Evolutionary conservation across 2,888 invertebrate species (phyloP), one percentile per base, ranked within the genome.

Genomic region (Rotaria sp.): DNA sequence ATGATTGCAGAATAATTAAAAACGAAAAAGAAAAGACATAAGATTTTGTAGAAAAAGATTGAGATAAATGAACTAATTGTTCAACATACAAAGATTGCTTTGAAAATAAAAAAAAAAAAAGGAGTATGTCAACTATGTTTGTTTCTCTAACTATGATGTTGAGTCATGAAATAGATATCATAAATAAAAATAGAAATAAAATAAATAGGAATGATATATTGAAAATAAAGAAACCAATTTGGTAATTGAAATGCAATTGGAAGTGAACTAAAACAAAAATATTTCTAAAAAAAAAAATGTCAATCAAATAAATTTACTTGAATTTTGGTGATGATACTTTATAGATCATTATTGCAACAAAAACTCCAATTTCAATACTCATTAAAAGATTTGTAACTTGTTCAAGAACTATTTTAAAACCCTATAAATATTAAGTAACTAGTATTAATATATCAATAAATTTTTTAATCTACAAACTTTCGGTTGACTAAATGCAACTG

Each of bases 341-440:
- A n/a, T 88, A 59, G 48, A 90, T 87, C 90, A 90, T 90, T 15
- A 90, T 85, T 87, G 89, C 90, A 52, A 90, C 87, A 86, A 90
- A 90, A 52, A 90, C 45, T 7, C 90, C 90, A 35, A 89, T 89
- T 87, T 90, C 90, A 13, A 89, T 85, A 87, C 90, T 90, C 85
- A 90, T 87, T 21, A 89, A 89, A 15, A 90, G 88, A 0, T 90
- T 90, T 2, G 89, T 90, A 87, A 89, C 89, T 87, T 90, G 90
- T 87, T 90, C 90, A 86, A 90, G 87, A 87, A 90, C 89, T 26
- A 89, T 88, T 26, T 89, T 89, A 88, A 90, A 90, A 2, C 90
- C 90, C 90, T 90, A 50, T 18, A 50, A 50, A 50, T 15, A 50
- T 18, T 50, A 15, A 50, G 15, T n/a, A n/a, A n/a, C n/a, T 50